Conservation (phyloP, 1,140 invertebrate species). For the Laupala kohalensis region DNA sequence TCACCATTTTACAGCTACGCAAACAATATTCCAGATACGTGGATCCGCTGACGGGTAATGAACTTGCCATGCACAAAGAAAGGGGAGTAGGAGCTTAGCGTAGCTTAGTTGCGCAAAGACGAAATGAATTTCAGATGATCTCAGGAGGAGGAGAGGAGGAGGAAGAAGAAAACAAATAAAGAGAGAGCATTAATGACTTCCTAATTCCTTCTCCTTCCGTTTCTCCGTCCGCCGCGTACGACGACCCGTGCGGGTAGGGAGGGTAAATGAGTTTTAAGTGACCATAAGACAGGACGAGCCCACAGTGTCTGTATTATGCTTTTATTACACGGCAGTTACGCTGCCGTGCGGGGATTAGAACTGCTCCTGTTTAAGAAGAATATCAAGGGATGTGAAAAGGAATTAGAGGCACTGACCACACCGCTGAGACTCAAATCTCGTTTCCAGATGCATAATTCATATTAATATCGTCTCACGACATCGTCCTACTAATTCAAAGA, state of each 20-base stretch:
- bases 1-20: too few relatives aligned
- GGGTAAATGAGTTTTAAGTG: background rate
- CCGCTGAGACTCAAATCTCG: too few relatives aligned
- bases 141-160: background rate
- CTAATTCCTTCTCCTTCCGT: background rate
- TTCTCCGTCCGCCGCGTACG: background rate
- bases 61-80: background rate
- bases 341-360: background rate
- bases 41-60: background rate
- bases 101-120: background rate
- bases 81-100: background rate
- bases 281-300: background rate
- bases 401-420: too few relatives aligned
- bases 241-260: background rate
- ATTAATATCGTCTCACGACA: too few relatives aligned
- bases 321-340: background rate
- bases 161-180: background rate
- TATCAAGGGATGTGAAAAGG: too few relatives aligned
- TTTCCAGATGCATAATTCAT: too few relatives aligned
- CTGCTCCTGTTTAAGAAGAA: too few relatives aligned
- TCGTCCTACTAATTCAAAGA: too few relatives aligned
- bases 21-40: background rate
- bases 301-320: background rate
- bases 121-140: background rate
- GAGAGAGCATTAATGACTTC: background rate